Evolutionary conservation across 2,113 vertebrate genomes (phyloP).

Genomic region (Himantopus leucocephalus): DNA sequence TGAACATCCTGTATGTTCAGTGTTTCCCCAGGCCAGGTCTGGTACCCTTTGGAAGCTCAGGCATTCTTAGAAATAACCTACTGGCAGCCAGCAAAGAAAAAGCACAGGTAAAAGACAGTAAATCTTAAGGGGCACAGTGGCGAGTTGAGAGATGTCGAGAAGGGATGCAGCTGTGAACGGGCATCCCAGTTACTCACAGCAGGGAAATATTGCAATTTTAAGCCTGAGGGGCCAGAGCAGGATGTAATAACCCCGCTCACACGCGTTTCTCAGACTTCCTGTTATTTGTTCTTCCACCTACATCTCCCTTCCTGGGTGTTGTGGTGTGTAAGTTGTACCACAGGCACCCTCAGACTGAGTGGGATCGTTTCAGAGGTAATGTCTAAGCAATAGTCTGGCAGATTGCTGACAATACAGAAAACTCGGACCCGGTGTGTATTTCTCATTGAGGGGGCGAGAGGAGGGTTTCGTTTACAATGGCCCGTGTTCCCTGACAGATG

Average conservation of each 20-base stretch:
- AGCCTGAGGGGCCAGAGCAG: not conserved
- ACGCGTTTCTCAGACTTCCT: slow-evolving; percentile 1
- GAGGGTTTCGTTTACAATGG: not conserved
- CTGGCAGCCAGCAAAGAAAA: not conserved
- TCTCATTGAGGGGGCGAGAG: not conserved
- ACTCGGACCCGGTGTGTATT: not conserved
- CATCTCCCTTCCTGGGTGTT: not conserved
- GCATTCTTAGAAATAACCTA: not conserved
- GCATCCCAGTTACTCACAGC: not conserved
- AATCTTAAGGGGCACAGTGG: not conserved
- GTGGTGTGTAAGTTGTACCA: not conserved
- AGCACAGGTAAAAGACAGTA: not conserved
- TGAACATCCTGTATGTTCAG: not conserved
- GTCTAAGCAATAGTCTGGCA: not conserved
- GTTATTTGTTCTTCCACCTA: slow-evolving; percentile 31
- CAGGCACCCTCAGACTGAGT: not conserved
- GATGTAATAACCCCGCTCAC: not conserved
- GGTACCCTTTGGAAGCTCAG: not conserved
- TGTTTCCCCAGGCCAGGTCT: not conserved
- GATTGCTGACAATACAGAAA: not conserved
- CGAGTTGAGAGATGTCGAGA: not conserved
- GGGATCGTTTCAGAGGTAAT: not conserved
- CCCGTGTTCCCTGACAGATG: not conserved
- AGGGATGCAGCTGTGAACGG: not conserved
- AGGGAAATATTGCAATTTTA: not conserved